These are phyloP conservation scores for Margaritifera margaritifera DNA, from an alignment of 2,888 invertebrate species.

Conservation along the genomic window DNA sequence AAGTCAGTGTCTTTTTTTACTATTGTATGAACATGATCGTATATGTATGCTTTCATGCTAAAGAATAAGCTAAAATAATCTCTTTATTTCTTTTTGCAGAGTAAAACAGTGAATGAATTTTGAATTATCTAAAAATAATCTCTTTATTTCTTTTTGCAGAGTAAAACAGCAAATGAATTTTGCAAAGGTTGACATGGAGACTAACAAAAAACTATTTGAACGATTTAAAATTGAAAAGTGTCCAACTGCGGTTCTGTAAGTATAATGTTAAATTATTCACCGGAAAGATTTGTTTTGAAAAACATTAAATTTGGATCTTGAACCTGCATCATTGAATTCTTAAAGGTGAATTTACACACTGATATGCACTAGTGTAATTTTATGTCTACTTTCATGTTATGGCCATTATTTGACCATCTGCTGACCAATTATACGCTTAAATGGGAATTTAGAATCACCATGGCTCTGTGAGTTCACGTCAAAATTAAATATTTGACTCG, in stretches of 20 bases:
- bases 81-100: not conserved
- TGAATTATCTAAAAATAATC: not conserved
- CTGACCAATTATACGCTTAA: too few relatives aligned
- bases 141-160: slow-evolving; percentile 33
- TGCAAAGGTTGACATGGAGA: slow-evolving; percentile 61
- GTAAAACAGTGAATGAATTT: not conserved
- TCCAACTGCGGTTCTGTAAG: slow-evolving; percentile 66
- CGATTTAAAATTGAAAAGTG: slow-evolving; percentile 63
- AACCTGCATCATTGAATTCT: not conserved
- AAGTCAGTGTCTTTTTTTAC: too few relatives aligned
- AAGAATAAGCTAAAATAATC: too few relatives aligned
- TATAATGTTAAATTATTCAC: slow-evolving; percentile 10
- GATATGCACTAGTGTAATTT: too few relatives aligned
- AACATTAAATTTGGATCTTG: not conserved
- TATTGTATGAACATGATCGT: too few relatives aligned
- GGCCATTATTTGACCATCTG: too few relatives aligned
- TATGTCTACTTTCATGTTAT: too few relatives aligned
- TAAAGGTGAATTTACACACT: too few relatives aligned
- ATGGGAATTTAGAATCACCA: too few relatives aligned
- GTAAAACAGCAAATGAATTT: slow-evolving; percentile 62
- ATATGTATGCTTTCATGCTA: too few relatives aligned
- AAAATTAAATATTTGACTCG: too few relatives aligned
- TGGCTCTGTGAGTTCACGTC: too few relatives aligned
- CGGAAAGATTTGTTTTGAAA: not conserved
- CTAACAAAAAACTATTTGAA: slow-evolving; percentile 56